Evolutionary conservation across 37 sponge, comb jelly and placozoan genomes (phyloP).

Genomic region (Ianthella basta): DNA sequence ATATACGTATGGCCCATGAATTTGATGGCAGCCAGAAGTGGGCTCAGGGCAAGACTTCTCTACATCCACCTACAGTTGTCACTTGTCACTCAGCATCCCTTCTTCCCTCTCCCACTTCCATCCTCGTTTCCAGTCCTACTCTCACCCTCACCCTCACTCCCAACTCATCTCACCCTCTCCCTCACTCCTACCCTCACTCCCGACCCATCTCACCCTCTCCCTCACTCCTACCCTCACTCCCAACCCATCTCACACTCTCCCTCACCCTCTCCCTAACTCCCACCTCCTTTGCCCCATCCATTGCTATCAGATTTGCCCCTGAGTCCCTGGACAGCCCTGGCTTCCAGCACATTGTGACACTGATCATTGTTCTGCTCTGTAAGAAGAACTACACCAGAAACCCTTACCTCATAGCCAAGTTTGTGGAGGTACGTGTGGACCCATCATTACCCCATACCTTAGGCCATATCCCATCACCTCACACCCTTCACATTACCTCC

Average conservation of each 20-base stretch:
- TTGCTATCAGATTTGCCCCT: slow-evolving; percentile 47
- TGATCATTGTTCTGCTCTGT: slow-evolving; percentile 62
- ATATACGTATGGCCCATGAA: too few species aligned
- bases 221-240: too few species aligned
- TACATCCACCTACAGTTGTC: too few species aligned
- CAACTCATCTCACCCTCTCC: not conserved
- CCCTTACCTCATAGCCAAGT: slow-evolving; percentile 90
- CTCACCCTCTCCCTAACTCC: too few species aligned
- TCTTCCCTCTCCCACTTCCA: not conserved
- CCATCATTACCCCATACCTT: not conserved
- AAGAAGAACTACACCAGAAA: slow-evolving; percentile 65
- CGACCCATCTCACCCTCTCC: not conserved
- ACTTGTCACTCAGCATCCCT: too few species aligned
- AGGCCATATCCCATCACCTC: not conserved
- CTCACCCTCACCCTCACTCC: not conserved
- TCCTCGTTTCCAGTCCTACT: not conserved
- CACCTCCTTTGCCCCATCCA: too few species aligned
- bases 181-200: not conserved
- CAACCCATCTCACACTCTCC: too few species aligned
- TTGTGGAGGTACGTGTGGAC: slow-evolving; percentile 73
- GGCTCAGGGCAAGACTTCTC: too few species aligned
- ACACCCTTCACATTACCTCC: not conserved
- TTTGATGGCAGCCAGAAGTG: too few species aligned
- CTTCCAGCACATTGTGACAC: slow-evolving; percentile 43
- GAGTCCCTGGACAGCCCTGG: slow-evolving; percentile 51